Evolutionary conservation across 2,888 invertebrate species (phyloP), one percentile per base, ranked within the genome.

Genomic region (Entomobrya multifasciata): DNA sequence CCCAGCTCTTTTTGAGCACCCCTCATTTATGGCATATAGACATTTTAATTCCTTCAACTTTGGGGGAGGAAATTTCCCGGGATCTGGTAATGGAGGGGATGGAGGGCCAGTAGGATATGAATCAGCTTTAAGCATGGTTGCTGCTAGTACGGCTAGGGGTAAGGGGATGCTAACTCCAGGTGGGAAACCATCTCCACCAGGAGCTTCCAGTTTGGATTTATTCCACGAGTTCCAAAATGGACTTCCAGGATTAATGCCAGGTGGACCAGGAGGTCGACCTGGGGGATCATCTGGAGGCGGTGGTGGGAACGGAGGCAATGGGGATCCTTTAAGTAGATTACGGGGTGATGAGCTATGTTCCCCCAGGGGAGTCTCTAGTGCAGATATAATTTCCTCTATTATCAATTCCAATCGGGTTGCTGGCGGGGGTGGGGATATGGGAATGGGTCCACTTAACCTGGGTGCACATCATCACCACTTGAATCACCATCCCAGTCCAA

Each of bases 31-130:
- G 89, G 90, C 90, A 22, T 91, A 91, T 80, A 88, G 90, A 27
- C 90, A 90, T 65, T 90, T 91, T 79, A 90, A 90, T 77, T 90
- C 90, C 1, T 90, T 91, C 80, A 89, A 88, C 67, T 90, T 91
- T 76, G 88, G 87, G n/a, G 89, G 88, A 57, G 60, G 44, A 36
- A 88, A 87, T 44, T 88, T 88, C 44, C 86, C 88, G 11, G 87
- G 77, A 8, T 36, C 72, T 6, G 65, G 55, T 22, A 47, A 55
- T 30, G 78, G 47, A 6, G 57, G 78, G 30, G 55, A 49, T 49
- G 77, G 72, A 22, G 85, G 81, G 41, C 88, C 81, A 52, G 86
- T 87, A 0, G 87, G 85, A 3, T 90, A 90, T 85, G 90, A 91
- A 67, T 74, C 90, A n/a, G 89, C 90, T 25, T 74, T 89, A 22